Percentiles rank a stretch among this genome's conserved stretches.
Conservation (phyloP, 2,113 vertebrate genomes). For the Etia nguti region DNA sequence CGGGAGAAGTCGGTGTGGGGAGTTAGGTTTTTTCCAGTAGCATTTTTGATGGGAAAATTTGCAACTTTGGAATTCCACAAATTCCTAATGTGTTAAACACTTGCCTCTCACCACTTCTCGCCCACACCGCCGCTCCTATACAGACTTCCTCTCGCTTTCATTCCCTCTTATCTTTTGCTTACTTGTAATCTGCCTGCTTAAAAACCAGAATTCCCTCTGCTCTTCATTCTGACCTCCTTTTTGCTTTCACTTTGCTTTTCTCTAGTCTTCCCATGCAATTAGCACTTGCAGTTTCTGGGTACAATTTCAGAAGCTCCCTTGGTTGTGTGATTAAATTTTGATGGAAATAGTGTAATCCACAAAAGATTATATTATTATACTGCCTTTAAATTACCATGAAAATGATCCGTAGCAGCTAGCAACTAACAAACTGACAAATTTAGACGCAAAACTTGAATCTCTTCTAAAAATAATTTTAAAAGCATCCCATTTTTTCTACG, state of each 20-base stretch:
- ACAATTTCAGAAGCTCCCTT: not conserved
- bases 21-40: not conserved
- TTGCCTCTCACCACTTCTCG: not conserved
- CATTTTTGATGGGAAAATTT: not conserved
- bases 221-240: conserved; percentile 55
- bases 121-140: not conserved
- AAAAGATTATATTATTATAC: not conserved
- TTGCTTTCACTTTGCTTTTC: conserved; percentile 23
- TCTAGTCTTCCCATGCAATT: conserved; percentile 14
- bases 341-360: not conserved
- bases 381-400: not conserved
- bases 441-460: not conserved
- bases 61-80: not conserved
- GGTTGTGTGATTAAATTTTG: conserved; percentile 4
- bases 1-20: not conserved
- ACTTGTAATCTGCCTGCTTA: conserved; percentile 41
- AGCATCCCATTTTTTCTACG: not conserved
- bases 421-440: not conserved
- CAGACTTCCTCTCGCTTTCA: not conserved
- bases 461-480: not conserved
- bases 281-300: not conserved
- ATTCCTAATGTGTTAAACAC: not conserved
- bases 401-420: not conserved
- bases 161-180: conserved; percentile 11
- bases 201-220: conserved; percentile 28